phyloP scores from a whole-genome alignment of 2,797 vertebrate genomes.

The Helarctos malayanus region DNA sequence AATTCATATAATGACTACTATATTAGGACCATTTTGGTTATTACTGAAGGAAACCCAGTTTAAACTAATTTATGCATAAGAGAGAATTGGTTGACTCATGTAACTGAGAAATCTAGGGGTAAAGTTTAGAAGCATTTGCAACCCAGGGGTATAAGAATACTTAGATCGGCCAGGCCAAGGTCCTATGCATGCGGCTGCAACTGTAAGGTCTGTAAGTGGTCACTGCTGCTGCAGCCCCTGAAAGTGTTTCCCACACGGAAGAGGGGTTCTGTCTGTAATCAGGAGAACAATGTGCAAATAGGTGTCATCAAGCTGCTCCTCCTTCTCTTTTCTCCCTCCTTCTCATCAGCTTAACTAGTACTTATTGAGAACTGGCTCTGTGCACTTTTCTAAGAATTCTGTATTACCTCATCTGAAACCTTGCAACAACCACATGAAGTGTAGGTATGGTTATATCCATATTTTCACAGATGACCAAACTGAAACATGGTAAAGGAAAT shows the following conservation, averaged over 20 bases:
- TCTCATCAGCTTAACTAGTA: not conserved
- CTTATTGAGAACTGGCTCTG: not conserved
- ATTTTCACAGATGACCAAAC: not conserved
- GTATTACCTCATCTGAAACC: not conserved
- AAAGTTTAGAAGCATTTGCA: not conserved
- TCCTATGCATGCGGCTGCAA: too few relatives aligned
- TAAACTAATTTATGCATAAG: not conserved
- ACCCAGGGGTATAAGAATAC: not conserved
- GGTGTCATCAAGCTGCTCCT: too few relatives aligned
- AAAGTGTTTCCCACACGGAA: not conserved
- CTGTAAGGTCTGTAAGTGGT: not conserved
- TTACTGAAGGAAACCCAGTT: not conserved
- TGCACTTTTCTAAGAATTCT: not conserved
- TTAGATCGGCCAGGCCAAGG: not conserved
- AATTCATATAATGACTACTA: not conserved
- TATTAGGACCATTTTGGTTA: not conserved
- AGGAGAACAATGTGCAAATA: not conserved
- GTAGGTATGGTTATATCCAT: not conserved
- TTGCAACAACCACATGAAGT: not conserved
- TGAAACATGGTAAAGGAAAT: not conserved
- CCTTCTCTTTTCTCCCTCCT: not conserved
- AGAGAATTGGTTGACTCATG: not conserved
- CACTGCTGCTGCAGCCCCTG: not conserved
- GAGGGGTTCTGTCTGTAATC: not conserved
- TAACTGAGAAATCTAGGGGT: not conserved